Base-by-base conservation (phyloP, 2,797 vertebrate species). In the Anguilla marmorata region DNA sequence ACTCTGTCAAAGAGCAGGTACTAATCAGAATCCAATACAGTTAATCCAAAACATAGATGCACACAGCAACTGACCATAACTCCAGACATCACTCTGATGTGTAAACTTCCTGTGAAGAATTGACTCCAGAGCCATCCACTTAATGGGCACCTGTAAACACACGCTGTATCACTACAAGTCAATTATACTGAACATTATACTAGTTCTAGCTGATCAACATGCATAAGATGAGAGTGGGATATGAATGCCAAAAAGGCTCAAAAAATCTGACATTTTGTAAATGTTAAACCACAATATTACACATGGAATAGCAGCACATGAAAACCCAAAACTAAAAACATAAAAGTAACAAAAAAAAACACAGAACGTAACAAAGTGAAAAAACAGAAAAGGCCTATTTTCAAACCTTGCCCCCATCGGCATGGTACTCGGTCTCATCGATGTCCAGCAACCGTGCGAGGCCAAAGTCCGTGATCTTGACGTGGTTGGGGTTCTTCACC, bases 41-140 rank as follows among this genome's bases (percentile, higher is more conserved):
- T 21, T 37, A 4, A 56, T 58, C n/a, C 74, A 30, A 82, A 19
- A 27, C 37, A 86, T n/a, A n/a, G 3, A n/a, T 45, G 54, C 48
- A 9, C 11, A 74, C 50, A 56, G 21, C 48, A 21, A 58, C 94
- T 0, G 54, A 99, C 98, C 98, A 0, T 99, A 99, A 92, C 98
- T 99, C 98, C 98, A 99, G 82, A 99, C 98, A 0, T 99, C 98
- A 72, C 98, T 99, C 95, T 99, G 98, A 93, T 99, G 98, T 6
- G 98, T 99, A 93, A 99, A 99, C 92, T 90, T 97, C 84, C 98
- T 96, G 91, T 98, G 98, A 14, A 99, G 95, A 91, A 99, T 99
- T 37, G 98, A 99, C 92, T 99, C 98, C 91, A 99, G 90, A 0
- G 98, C 98, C 98, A 99, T 99, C 98, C 98, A 99, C 92, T 99